Conservation (phyloP, 2,797 vertebrate genomes). For the Hoplostethus mediterraneus region DNA sequence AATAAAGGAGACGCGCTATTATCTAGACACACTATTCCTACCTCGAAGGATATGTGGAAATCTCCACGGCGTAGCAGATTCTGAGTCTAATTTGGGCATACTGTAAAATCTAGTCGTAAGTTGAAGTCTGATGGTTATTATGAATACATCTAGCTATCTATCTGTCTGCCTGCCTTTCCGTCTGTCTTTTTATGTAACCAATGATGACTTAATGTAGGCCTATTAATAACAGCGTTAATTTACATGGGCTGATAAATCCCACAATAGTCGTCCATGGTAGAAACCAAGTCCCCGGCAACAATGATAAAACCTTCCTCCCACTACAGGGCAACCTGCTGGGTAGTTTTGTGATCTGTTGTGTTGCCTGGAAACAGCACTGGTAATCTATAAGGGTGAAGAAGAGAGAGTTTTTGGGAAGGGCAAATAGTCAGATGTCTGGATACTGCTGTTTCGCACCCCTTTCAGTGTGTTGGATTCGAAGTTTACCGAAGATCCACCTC, state of each 20-base stretch:
- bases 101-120: neutral
- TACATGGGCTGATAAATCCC: neutral
- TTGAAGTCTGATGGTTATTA: neutral
- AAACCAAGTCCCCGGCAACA: conserved; percentile 19
- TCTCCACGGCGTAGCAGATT: neutral
- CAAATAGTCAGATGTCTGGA: conserved; percentile 24
- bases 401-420: conserved; percentile 43
- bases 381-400: conserved; percentile 35
- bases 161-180: neutral
- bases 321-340: conserved; percentile 46
- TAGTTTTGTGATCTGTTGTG: conserved; percentile 43
- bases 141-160: neutral
- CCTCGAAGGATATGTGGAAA: neutral
- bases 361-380: conserved; percentile 63
- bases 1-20: neutral
- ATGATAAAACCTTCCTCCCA: conserved; percentile 44
- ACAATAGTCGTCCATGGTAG: neutral
- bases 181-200: neutral
- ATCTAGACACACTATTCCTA: neutral
- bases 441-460: neutral
- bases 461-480: neutral
- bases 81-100: neutral
- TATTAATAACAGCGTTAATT: neutral
- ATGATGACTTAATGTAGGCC: too few relatives aligned
- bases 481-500: neutral